phyloP scores from a whole-genome alignment of 2,113 vertebrate genomes.

The Corydoras maculifer region DNA sequence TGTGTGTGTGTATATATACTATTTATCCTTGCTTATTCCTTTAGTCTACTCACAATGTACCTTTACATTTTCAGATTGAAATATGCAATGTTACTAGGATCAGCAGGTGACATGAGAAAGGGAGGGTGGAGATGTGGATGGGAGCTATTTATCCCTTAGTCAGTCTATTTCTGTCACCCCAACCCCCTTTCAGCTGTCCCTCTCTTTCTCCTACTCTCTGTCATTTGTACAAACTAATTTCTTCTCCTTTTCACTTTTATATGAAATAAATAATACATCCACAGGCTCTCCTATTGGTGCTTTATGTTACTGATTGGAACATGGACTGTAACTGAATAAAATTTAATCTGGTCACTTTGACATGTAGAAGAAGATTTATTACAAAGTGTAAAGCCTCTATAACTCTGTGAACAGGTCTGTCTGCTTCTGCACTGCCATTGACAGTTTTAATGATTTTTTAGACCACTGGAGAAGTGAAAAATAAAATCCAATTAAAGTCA shows the following conservation, averaged over 20 bases:
- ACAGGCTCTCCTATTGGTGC: background rate
- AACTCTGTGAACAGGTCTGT: background rate
- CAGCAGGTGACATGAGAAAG: slow-evolving; percentile 41
- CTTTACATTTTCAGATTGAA: background rate
- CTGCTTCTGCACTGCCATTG: background rate
- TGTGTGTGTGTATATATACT: no score
- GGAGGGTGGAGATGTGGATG: slow-evolving; percentile 43
- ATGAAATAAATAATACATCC: slow-evolving; percentile 29
- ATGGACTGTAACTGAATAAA: background rate
- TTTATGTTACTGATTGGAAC: background rate
- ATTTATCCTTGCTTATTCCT: no score
- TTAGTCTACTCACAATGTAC: background rate
- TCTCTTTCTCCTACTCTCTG: slow-evolving; percentile 47
- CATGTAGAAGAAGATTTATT: background rate
- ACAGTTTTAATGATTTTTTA: background rate
- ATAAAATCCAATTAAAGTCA: background rate
- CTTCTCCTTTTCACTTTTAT: slow-evolving; percentile 51
- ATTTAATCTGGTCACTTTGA: background rate
- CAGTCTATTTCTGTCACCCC: slow-evolving; percentile 69
- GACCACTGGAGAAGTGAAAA: background rate
- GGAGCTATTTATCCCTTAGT: slow-evolving; percentile 69
- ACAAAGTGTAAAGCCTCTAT: background rate
- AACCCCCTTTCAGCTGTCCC: slow-evolving; percentile 72
- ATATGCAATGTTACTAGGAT: no score
- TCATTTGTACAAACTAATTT: slow-evolving; percentile 53